Percentiles rank a stretch among this genome's conserved stretches.
phyloP scores from a whole-genome alignment of 2,797 vertebrate species.

The Balearica regulorum region DNA sequence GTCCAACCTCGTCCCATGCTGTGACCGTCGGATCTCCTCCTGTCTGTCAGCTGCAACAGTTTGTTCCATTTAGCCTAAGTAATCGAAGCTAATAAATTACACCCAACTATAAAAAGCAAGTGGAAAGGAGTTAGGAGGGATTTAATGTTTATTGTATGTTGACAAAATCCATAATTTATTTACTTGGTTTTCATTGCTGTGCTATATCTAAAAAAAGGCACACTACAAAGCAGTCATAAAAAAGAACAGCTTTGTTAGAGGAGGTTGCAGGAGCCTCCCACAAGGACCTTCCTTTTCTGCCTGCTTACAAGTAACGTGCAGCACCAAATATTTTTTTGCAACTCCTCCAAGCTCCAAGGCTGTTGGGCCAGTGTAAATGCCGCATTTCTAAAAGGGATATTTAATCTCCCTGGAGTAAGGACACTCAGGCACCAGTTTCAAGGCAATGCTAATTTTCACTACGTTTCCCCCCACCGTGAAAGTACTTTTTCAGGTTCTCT shows the following conservation, averaged over 20 bases:
- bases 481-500: not conserved
- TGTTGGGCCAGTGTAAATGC: not conserved
- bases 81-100: not conserved
- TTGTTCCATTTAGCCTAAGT: not conserved
- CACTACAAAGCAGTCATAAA: not conserved
- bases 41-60: not conserved
- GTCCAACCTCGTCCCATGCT: not conserved
- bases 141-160: not conserved
- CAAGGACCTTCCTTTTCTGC: not conserved
- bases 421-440: not conserved
- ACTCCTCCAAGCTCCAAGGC: not conserved
- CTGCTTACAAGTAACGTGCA: not conserved
- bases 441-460: not conserved
- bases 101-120: not conserved
- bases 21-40: not conserved
- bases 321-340: not conserved
- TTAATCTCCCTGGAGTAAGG: not conserved
- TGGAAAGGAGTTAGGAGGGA: not conserved
- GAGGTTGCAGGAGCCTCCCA: not conserved
- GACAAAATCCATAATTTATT: not conserved
- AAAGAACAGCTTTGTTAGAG: not conserved
- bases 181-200: not conserved
- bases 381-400: not conserved
- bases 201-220: not conserved
- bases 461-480: rapidly evolving